Evolutionary conservation across 2,113 vertebrate genomes (phyloP).

Genomic region (Hydrolagus affinis): DNA sequence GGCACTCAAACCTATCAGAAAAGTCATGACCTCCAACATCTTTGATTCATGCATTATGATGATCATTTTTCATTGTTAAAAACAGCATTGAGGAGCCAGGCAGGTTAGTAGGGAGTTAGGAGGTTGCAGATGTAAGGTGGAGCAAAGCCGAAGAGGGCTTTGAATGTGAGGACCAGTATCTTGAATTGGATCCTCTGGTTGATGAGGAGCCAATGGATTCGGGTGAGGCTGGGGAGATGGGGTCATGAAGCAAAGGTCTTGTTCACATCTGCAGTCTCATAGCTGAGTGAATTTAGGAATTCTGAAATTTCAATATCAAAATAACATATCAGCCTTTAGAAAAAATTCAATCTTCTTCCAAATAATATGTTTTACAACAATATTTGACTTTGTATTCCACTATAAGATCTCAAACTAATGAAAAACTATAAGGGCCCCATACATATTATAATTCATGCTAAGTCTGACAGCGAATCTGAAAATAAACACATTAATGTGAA

Average conservation of each 20-base stretch:
- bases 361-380: neutral
- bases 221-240: no score
- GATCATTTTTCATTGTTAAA: no score
- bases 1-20: no score
- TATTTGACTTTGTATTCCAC: neutral
- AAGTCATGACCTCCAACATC: no score
- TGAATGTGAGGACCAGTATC: neutral
- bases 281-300: no score
- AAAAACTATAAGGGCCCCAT: neutral
- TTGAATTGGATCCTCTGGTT: no score
- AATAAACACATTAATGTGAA: neutral
- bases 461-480: neutral
- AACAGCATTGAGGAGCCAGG: neutral
- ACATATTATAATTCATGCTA: neutral
- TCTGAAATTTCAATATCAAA: neutral
- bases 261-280: no score
- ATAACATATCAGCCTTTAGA: neutral
- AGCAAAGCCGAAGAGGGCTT: neutral
- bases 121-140: neutral
- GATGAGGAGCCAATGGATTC: no score
- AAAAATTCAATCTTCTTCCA: neutral
- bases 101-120: no score
- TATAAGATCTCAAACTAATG: neutral
- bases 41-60: no score
- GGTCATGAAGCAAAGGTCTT: neutral